Evolutionary conservation across 2,888 invertebrate species (phyloP), one percentile per base, ranked within the genome.

Genomic region (Scrobipalpa atriplicella): DNA sequence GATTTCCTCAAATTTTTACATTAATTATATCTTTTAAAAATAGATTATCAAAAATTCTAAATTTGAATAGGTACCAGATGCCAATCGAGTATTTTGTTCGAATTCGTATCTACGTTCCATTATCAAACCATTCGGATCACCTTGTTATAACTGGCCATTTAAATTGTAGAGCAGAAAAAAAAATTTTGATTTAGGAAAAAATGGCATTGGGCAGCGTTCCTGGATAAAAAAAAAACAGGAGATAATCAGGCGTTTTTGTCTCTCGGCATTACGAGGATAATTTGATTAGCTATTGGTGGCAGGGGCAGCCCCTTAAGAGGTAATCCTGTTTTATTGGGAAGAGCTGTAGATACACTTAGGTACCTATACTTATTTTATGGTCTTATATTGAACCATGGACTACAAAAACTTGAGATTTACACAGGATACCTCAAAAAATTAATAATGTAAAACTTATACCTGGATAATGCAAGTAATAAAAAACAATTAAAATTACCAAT

Each of bases 231-330:
- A 84, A 84, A 77, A 83, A 81, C 80, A 84, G 81, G 80, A 84
- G 83, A 88, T 86, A 90, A 90, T 90, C 89, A 89, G 81, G 78
- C 85, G 81, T 89, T 90, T 89, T 90, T 89, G 86, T 87, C 87
- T 84, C 84, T 81, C 76, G 75, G 87, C 83, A 90, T 88, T 88
- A 89, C 86, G 72, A 72, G 81, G 84, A 85, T 90, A 89, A 91
- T 90, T 89, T 86, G 87, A 90, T 91, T 90, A 90, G 85, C 81
- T 84, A 87, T 87, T 82, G 85, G 87, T 85, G 83, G 85, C 82
- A 84, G 83, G 83, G 78, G 83, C 81, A 83, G 77, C 78, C 87
- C 85, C 84, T 84, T 83, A 82, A 85, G 83, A 84, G 83, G 83
- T 87, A 86, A 89, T 89, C 86, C 83, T 82, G 76, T 88, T 89